A percentile compares a stretch with the other conserved stretches of the same genome.
Conservation (phyloP, 2,113 vertebrate species). For the Carassius carassius region DNA sequence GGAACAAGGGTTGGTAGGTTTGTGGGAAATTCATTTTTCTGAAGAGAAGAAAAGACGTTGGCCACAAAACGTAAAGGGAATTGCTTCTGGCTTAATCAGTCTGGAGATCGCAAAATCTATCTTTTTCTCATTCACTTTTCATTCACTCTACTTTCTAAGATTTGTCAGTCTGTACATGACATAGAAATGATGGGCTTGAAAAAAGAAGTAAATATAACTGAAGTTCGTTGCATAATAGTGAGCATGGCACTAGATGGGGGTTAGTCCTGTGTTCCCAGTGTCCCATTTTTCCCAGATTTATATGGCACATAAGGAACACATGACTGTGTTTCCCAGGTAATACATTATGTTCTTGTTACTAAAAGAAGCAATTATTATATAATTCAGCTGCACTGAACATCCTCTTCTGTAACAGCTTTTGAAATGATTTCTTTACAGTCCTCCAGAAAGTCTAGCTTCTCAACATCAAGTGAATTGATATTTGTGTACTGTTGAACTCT, state of each 20-base stretch:
- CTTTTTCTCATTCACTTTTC: constrained; percentile 21
- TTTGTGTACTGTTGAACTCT: too few species aligned
- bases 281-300: neutral
- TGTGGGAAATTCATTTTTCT: constrained; percentile 43
- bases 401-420: neutral
- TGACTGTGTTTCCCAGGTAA: neutral
- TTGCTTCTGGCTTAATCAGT: constrained; percentile 62
- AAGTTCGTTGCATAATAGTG: neutral
- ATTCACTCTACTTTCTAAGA: neutral
- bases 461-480: too few species aligned
- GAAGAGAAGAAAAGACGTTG: constrained; percentile 63
- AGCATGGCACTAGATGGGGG: neutral
- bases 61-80: constrained; percentile 46
- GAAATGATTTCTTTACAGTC: too few species aligned
- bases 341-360: too few species aligned
- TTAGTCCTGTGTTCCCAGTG: neutral
- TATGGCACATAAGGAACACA: neutral
- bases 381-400: too few species aligned
- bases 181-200: neutral
- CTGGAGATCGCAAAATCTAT: constrained; percentile 58
- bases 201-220: neutral
- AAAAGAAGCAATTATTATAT: too few species aligned
- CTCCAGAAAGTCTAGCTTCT: too few species aligned
- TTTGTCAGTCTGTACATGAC: neutral
- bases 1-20: constrained; percentile 15